Conservation (phyloP, 2,113 vertebrate species). For the Stercorarius parasiticus region DNA sequence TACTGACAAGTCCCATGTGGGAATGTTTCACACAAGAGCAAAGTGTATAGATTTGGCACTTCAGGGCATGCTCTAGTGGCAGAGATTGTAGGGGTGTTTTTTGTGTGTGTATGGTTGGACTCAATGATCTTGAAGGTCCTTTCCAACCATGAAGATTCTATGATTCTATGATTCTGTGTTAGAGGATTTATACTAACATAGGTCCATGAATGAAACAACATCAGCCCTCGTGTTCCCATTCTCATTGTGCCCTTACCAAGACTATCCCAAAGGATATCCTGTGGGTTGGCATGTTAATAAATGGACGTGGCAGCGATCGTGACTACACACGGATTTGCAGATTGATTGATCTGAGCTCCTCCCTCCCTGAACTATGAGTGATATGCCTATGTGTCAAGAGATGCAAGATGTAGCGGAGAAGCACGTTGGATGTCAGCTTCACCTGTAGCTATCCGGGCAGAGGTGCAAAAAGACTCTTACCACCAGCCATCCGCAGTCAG, state of each 20-base stretch:
- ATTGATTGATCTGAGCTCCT: not conserved
- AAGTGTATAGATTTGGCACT: too few relatives aligned
- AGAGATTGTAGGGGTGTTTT: too few relatives aligned
- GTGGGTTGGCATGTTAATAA: not conserved
- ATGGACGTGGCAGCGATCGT: not conserved
- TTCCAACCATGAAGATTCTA: not conserved
- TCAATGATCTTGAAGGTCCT: not conserved
- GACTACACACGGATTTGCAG: not conserved
- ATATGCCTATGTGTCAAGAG: not conserved
- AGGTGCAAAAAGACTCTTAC: not conserved
- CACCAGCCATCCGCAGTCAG: not conserved
- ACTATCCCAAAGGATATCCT: not conserved
- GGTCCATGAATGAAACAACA: not conserved
- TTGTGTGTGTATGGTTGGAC: not conserved
- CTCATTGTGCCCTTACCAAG: not conserved
- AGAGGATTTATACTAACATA: not conserved
- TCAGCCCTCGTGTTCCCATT: not conserved
- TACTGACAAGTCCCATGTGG: not conserved
- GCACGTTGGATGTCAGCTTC: not conserved
- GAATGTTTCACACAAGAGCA: not conserved
- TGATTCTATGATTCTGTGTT: not conserved
- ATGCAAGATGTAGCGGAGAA: not conserved
- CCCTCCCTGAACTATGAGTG: not conserved
- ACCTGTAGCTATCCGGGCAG: not conserved
- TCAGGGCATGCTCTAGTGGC: too few relatives aligned